phyloP scores from a whole-genome alignment of 2,888 invertebrate genomes.

The Bugula neritina region DNA sequence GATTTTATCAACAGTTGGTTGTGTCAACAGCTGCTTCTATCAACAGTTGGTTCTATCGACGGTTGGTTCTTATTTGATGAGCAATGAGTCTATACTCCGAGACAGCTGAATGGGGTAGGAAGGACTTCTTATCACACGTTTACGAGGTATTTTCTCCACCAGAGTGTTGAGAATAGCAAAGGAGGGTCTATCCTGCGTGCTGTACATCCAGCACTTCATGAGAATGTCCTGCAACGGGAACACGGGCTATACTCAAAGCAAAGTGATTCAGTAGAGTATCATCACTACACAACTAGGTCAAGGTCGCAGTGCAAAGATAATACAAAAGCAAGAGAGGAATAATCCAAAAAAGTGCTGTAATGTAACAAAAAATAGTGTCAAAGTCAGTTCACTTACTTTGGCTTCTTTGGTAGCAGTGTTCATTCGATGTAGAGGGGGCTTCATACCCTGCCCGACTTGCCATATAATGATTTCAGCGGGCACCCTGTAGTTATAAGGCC shows the following conservation, averaged over 20 bases:
- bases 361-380: too few relatives aligned
- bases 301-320: too few relatives aligned
- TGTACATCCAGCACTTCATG: conserved; percentile 89
- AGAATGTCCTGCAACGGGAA: conserved; percentile 73
- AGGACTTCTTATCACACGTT: conserved; percentile 92
- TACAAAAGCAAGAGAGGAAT: too few relatives aligned
- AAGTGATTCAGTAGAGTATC: too few relatives aligned
- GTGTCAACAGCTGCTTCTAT: too few relatives aligned
- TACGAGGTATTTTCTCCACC: conserved; percentile 79
- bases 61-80: too few relatives aligned
- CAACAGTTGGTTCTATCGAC: too few relatives aligned
- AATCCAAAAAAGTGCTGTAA: too few relatives aligned
- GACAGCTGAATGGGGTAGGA: conserved; percentile 88
- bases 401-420: conserved; percentile 68
- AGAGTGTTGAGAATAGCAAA: conserved; percentile 75
- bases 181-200: conserved; percentile 77
- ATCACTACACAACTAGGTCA: too few relatives aligned
- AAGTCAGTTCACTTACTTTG: not conserved
- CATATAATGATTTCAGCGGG: conserved; percentile 93
- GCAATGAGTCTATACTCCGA: conserved; percentile 90
- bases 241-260: too few relatives aligned
- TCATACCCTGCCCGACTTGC: conserved; percentile 89
- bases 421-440: conserved; percentile 86
- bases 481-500: conserved; percentile 84
- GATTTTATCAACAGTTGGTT: too few relatives aligned